Conservation (phyloP, 2,113 vertebrate species). For the Microcebus tavaratra region DNA sequence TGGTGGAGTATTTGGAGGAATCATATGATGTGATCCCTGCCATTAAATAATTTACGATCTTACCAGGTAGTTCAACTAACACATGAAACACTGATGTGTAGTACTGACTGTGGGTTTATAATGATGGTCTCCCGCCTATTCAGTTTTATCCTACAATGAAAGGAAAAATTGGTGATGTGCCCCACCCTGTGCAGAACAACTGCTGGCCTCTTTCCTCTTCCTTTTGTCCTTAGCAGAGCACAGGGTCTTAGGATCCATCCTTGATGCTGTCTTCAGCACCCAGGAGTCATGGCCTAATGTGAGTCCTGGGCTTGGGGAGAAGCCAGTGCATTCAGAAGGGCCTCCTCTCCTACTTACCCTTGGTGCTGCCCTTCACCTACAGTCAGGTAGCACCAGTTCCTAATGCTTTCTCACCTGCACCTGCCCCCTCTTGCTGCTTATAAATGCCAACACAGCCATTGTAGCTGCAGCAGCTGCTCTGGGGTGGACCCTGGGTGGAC, state of each 20-base stretch:
- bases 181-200: background rate
- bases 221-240: background rate
- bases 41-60: background rate
- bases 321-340: fast-evolving
- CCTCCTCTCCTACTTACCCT: background rate
- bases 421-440: background rate
- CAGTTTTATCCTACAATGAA: background rate
- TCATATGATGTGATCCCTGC: background rate
- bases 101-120: background rate
- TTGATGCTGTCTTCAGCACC: background rate
- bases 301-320: background rate
- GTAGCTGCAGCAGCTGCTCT: background rate
- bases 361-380: background rate
- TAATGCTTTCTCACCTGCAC: background rate
- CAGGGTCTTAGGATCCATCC: background rate
- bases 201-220: background rate
- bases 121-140: background rate
- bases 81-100: background rate
- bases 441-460: background rate
- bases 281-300: background rate
- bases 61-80: background rate
- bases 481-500: background rate
- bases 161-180: background rate
- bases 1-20: background rate
- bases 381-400: background rate